phyloP scores from a whole-genome alignment of 2,797 vertebrate genomes.

The Sebastes diploproa region DNA sequence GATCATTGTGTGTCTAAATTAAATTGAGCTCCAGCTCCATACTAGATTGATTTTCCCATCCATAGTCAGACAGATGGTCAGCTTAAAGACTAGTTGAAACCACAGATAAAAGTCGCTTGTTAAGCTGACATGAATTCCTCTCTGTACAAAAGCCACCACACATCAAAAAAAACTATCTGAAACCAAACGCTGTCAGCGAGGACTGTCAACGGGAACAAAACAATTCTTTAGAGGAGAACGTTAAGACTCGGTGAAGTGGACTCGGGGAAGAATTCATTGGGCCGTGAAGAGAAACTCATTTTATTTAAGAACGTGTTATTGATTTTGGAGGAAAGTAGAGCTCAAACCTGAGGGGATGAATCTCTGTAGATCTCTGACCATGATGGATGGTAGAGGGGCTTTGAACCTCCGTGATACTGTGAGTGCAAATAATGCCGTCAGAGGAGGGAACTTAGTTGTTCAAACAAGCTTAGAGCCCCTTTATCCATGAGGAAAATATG shows the following conservation, averaged over 20 bases:
- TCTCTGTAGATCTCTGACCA: constrained; percentile 26
- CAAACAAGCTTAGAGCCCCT: neutral
- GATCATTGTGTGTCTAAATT: constrained; percentile 11
- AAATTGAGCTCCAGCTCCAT: constrained; percentile 7
- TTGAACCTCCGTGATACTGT: constrained; percentile 5
- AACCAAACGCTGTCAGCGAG: constrained; percentile 22
- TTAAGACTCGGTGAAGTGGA: constrained; percentile 28
- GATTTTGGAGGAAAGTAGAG: constrained; percentile 61
- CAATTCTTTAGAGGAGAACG: constrained; percentile 17
- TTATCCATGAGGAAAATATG: neutral
- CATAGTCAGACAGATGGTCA: constrained; percentile 5
- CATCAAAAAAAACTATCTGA: constrained; percentile 3
- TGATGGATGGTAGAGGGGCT: constrained; percentile 37
- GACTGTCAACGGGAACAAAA: constrained; percentile 13
- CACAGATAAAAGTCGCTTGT: constrained; percentile 35
- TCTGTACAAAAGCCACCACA: constrained; percentile 16
- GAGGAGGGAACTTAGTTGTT: neutral
- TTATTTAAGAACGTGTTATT: constrained; percentile 69
- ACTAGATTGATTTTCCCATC: constrained; percentile 39
- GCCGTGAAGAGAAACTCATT: constrained; percentile 58
- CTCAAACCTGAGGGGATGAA: constrained; percentile 52
- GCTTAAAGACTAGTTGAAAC: constrained; percentile 18
- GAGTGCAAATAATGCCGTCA: constrained; percentile 45
- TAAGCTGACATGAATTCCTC: constrained; percentile 37
- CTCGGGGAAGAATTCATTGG: constrained; percentile 22